Evolutionary conservation across 2,113 vertebrate genomes (phyloP).

Genomic region (Anguilla rostrata): DNA sequence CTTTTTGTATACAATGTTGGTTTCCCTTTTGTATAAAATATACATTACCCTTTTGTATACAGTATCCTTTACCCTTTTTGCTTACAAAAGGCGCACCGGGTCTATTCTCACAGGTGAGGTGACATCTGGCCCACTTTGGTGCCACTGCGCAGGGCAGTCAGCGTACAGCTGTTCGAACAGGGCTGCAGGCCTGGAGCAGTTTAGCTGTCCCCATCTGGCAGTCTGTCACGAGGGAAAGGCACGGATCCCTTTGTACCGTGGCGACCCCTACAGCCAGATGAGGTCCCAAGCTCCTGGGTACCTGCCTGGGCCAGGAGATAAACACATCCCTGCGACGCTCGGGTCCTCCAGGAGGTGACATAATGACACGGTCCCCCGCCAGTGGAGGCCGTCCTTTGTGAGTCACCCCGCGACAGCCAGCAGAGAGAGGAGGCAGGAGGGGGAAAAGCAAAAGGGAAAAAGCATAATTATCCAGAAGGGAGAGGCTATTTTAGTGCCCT

Average conservation of each 20-base stretch:
- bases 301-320: neutral
- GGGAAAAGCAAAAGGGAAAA: neutral
- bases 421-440: neutral
- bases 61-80: too few relatives aligned
- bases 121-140: neutral
- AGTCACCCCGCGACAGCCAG: neutral
- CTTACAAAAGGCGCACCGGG: too few relatives aligned
- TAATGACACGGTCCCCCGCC: constrained; percentile 2
- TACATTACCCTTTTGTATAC: too few relatives aligned
- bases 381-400: neutral
- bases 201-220: neutral
- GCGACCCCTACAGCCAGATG: neutral
- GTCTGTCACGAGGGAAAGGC: neutral
- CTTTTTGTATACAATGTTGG: too few relatives aligned
- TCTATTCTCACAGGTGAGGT: neutral
- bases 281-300: neutral
- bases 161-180: neutral
- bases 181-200: neutral
- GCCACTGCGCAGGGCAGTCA: neutral
- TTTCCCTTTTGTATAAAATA: too few relatives aligned
- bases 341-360: neutral
- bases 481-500: neutral
- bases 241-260: neutral
- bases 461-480: neutral
- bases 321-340: neutral